Conservation (phyloP, 1,140 invertebrate species). For the Eciton burchellii region DNA sequence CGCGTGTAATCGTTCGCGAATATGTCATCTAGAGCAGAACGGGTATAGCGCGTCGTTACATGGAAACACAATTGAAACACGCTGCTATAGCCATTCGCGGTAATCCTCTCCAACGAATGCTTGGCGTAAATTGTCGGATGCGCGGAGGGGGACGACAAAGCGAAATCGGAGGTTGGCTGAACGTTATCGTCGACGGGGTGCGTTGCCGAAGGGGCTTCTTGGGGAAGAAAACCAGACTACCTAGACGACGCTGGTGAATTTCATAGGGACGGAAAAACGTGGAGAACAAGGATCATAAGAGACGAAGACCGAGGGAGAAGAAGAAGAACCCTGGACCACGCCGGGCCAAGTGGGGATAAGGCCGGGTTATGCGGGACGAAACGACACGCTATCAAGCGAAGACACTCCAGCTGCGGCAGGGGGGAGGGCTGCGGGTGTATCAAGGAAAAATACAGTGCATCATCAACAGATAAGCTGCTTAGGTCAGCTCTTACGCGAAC, state of each 20-base stretch:
- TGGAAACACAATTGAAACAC: slow-evolving; percentile 10
- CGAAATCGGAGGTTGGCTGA: background rate
- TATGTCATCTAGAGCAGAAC: background rate
- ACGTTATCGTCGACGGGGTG: slow-evolving; percentile 1
- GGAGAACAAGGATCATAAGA: slow-evolving; percentile 9
- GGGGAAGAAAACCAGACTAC: no score
- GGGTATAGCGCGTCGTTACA: background rate
- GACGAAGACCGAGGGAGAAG: background rate
- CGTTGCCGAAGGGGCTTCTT: background rate
- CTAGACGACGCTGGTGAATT: slow-evolving; percentile 8
- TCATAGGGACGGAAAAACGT: slow-evolving; percentile 23
- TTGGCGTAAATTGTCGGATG: slow-evolving; percentile 36
- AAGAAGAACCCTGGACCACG: slow-evolving; percentile 20
- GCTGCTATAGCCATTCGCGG: background rate
- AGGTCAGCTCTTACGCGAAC: slow-evolving; percentile 70
- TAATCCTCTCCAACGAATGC: slow-evolving; percentile 39
- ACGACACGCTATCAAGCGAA: slow-evolving; percentile 79
- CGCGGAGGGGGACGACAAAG: background rate
- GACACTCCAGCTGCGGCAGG: slow-evolving; percentile 59
- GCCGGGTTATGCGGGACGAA: slow-evolving; percentile 66
- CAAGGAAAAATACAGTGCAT: slow-evolving; percentile 79
- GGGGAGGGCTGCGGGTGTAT: slow-evolving; percentile 62
- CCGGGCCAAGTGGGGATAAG: slow-evolving; percentile 52
- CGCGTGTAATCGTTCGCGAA: no score
- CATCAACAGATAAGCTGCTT: slow-evolving; percentile 82